These are phyloP conservation scores for Dendrophyllia cribrosa DNA, from an alignment of 64 coral and sea anemone species.

Conservation along the genomic window DNA sequence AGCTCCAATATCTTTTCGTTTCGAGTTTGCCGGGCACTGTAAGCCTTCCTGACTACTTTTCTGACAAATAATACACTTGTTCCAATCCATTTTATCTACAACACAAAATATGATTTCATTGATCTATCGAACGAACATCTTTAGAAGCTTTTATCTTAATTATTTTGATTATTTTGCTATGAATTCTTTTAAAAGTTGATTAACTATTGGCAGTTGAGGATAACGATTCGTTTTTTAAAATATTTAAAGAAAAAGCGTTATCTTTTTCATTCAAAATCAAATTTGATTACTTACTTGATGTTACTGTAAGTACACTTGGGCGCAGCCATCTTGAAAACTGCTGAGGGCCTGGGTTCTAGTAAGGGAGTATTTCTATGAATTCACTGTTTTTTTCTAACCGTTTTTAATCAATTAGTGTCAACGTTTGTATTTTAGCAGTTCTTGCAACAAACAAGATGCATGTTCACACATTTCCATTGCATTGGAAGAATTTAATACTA, in stretches of 20 bases:
- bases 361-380: background rate
- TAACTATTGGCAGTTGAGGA: background rate
- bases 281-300: conserved; percentile 10
- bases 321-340: conserved; percentile 67
- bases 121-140: background rate
- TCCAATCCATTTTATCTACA: conserved; percentile 67
- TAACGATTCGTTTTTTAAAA: background rate
- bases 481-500: no score
- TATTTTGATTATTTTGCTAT: conserved; percentile 4
- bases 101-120: background rate
- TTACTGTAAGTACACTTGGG: conserved; percentile 35
- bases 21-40: conserved; percentile 66
- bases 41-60: conserved; percentile 52
- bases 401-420: background rate
- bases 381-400: background rate
- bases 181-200: background rate
- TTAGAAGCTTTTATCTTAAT: background rate
- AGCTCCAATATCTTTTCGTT: conserved; percentile 73
- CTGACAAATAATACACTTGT: conserved; percentile 76
- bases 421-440: background rate
- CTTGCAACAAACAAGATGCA: no score
- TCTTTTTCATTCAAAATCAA: background rate
- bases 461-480: no score
- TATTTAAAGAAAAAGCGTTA: conserved; percentile 1
- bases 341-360: conserved; percentile 49